These are phyloP conservation scores for Mamestra brassicae DNA, from an alignment of 2,888 invertebrate species.

Conservation along the genomic window DNA sequence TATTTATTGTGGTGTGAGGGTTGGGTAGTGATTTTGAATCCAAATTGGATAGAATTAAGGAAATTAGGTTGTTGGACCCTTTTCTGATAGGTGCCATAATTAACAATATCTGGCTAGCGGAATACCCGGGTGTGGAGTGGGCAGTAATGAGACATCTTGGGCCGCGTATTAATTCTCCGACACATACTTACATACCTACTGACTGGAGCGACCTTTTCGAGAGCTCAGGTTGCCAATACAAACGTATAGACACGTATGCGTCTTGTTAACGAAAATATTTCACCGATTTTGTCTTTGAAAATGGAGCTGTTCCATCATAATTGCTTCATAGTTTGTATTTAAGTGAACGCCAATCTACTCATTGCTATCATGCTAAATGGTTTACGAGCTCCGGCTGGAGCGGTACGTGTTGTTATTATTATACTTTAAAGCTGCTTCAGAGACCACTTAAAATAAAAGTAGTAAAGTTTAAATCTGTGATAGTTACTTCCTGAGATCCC, in stretches of 20 bases:
- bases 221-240: slow-evolving; percentile 14
- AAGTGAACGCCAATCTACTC: too few species aligned
- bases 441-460: too few species aligned
- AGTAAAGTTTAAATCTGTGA: too few species aligned
- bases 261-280: background rate
- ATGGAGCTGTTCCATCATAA: too few species aligned
- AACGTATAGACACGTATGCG: background rate
- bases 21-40: slow-evolving; percentile 13
- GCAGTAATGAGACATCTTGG: slow-evolving; percentile 20
- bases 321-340: too few species aligned
- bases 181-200: slow-evolving; percentile 26
- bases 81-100: slow-evolving; percentile 38
- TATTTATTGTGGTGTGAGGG: slow-evolving; percentile 1
- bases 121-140: slow-evolving; percentile 15
- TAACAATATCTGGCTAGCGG: slow-evolving; percentile 19
- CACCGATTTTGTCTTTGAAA: too few species aligned
- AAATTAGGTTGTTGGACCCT: slow-evolving; percentile 13
- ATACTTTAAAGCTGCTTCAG: too few species aligned
- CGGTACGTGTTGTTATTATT: too few species aligned
- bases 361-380: too few species aligned
- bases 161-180: slow-evolving; percentile 49
- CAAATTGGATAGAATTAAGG: slow-evolving; percentile 2
- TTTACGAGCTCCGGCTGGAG: too few species aligned
- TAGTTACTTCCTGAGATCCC: too few species aligned
- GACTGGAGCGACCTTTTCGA: slow-evolving; percentile 24